phyloP scores from a whole-genome alignment of 2,888 invertebrate species.

The Cheilosia vernalis region DNA sequence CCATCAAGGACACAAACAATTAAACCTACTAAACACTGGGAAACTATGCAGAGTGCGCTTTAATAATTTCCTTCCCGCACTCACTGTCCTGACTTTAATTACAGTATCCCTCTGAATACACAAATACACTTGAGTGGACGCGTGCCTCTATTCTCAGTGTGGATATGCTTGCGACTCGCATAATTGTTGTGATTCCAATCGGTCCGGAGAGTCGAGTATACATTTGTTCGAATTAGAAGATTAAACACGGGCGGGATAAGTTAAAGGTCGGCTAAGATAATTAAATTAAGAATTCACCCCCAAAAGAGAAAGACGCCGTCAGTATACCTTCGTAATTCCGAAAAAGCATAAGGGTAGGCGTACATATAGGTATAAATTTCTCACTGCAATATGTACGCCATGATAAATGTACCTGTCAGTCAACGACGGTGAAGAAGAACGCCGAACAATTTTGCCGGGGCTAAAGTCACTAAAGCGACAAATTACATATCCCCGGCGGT shows the following conservation, averaged over 20 bases:
- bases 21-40: slow-evolving; percentile 2
- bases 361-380: neutral
- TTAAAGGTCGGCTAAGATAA: slow-evolving; percentile 52
- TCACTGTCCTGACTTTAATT: neutral
- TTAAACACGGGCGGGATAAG: slow-evolving; percentile 15
- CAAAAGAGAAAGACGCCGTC: neutral
- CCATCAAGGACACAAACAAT: slow-evolving; percentile 15
- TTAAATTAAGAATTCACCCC: slow-evolving; percentile 71
- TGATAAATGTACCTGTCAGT: slow-evolving; percentile 57
- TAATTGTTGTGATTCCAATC: slow-evolving; percentile 71
- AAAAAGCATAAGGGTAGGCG: slow-evolving; percentile 23
- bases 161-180: slow-evolving; percentile 46
- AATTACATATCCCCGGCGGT: slow-evolving; percentile 35
- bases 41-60: slow-evolving; percentile 11
- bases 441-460: slow-evolving; percentile 15
- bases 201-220: neutral
- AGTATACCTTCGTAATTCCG: neutral
- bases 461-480: slow-evolving; percentile 27
- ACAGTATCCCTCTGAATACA: slow-evolving; percentile 14
- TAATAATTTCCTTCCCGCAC: neutral
- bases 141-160: slow-evolving; percentile 38
- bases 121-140: slow-evolving; percentile 26
- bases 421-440: neutral
- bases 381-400: neutral
- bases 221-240: slow-evolving; percentile 37